phyloP scores from a whole-genome alignment of 2,113 vertebrate genomes.

The Chionomys nivalis region DNA sequence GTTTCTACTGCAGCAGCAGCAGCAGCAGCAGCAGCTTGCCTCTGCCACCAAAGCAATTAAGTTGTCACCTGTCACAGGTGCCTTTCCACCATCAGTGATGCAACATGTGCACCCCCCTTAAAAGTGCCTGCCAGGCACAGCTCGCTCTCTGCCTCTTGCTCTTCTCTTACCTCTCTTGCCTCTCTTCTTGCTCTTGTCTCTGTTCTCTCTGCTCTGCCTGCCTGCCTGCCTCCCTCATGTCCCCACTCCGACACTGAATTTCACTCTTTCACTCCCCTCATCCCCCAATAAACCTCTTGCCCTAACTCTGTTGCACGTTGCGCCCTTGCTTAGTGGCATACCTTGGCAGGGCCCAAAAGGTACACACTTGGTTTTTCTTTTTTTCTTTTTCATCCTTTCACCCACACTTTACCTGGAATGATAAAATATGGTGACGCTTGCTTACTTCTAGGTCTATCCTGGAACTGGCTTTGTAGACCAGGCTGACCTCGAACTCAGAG shows the following conservation, averaged over 20 bases:
- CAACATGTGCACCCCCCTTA: background rate
- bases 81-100: background rate
- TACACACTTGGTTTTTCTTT: background rate
- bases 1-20: background rate
- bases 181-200: background rate
- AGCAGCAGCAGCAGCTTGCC: background rate
- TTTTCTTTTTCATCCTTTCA: background rate
- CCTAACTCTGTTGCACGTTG: background rate
- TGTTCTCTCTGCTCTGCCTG: background rate
- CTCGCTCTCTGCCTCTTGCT: background rate
- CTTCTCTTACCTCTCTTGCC: background rate
- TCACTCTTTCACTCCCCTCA: no score
- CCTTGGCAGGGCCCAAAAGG: background rate
- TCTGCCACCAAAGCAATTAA: background rate
- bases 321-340: background rate
- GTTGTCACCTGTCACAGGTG: background rate
- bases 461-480: background rate
- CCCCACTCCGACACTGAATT: no score
- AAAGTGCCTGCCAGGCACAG: background rate
- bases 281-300: no score
- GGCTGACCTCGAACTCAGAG: background rate
- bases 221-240: no score
- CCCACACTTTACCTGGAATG: constrained; percentile 3
- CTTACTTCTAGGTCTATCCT: background rate
- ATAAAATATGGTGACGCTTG: background rate